A percentile compares a stretch with the other conserved stretches of the same genome.
Conservation (phyloP, 2,113 vertebrate species). For the Cottus gobio region DNA sequence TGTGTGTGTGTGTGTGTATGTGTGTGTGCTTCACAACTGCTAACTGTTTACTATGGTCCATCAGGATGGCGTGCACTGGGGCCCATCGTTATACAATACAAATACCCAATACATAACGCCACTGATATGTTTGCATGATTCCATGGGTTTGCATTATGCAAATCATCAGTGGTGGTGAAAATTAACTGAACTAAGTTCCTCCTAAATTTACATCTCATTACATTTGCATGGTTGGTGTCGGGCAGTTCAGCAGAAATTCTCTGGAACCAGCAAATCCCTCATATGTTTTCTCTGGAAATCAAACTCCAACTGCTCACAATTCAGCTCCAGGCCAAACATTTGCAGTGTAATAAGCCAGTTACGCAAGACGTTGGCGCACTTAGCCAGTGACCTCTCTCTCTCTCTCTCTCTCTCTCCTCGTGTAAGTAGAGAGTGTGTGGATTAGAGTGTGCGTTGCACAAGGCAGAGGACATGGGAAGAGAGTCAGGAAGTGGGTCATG, state of each 20-base stretch:
- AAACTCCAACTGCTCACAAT: slow-evolving; percentile 16
- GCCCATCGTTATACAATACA: not conserved
- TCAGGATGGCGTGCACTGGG: not conserved
- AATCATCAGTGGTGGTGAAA: not conserved
- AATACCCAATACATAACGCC: not conserved
- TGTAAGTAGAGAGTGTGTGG: slow-evolving; percentile 31
- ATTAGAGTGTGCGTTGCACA: slow-evolving; percentile 23
- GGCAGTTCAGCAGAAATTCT: slow-evolving; percentile 2
- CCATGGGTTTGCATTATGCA: not conserved
- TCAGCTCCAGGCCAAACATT: slow-evolving; percentile 34
- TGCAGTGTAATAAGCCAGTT: slow-evolving; percentile 60
- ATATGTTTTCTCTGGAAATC: not conserved
- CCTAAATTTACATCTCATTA: not conserved
- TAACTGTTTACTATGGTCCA: not conserved
- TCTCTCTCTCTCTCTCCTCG: not conserved
- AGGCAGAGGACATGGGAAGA: slow-evolving; percentile 18
- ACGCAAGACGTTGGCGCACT: slow-evolving; percentile 63
- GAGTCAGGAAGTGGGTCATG: slow-evolving; percentile 60
- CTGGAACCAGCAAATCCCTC: not conserved
- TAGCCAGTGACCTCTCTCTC: slow-evolving; percentile 50
- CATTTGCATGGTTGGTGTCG: not conserved
- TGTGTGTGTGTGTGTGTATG: not conserved
- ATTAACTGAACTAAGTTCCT: not conserved
- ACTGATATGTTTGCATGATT: not conserved
- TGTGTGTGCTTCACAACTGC: not conserved